Evolutionary conservation across 2,888 invertebrate genomes (phyloP).

Genomic region (Hypena proboscidalis): DNA sequence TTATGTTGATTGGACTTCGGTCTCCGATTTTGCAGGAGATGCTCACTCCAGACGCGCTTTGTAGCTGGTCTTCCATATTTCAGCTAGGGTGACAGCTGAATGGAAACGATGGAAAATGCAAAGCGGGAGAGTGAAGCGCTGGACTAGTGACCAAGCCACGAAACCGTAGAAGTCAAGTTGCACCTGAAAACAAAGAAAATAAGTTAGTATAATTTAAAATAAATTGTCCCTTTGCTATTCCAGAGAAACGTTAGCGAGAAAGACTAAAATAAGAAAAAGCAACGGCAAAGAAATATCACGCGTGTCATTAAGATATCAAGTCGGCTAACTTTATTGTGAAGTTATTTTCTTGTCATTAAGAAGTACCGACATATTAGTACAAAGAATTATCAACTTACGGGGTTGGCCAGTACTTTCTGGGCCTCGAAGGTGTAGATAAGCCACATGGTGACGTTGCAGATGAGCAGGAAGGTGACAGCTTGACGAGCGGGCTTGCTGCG

Average conservation of each 20-base stretch:
- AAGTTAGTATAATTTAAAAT: background rate
- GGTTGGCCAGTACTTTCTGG: conserved; percentile 96
- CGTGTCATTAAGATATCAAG: too few species aligned
- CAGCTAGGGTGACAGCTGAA: conserved; percentile 96
- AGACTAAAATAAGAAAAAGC: too few species aligned
- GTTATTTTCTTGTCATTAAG: too few species aligned
- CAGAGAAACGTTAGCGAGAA: too few species aligned
- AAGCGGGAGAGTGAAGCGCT: conserved; percentile 96
- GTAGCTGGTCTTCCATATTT: conserved; percentile 98
- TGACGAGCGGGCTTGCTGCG: conserved; percentile 97
- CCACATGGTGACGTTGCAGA: conserved; percentile 98
- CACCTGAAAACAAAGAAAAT: conserved; percentile 70
- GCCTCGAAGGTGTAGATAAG: conserved; percentile 98
- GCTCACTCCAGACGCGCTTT: conserved; percentile 94
- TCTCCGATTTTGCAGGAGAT: conserved; percentile 41
- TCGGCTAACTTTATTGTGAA: too few species aligned
- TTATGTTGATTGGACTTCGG: conserved; percentile 55
- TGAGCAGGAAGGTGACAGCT: conserved; percentile 96
- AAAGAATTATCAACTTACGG: conserved; percentile 85
- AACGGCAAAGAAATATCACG: too few species aligned
- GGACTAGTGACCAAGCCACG: conserved; percentile 96
- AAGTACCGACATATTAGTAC: too few species aligned
- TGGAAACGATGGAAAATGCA: conserved; percentile 99
- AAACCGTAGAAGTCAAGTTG: conserved; percentile 97
- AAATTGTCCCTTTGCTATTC: too few species aligned